Percentiles rank a stretch among this genome's conserved stretches.
Conservation (phyloP, 2,888 invertebrate species). For the Vandiemenella viatica region DNA sequence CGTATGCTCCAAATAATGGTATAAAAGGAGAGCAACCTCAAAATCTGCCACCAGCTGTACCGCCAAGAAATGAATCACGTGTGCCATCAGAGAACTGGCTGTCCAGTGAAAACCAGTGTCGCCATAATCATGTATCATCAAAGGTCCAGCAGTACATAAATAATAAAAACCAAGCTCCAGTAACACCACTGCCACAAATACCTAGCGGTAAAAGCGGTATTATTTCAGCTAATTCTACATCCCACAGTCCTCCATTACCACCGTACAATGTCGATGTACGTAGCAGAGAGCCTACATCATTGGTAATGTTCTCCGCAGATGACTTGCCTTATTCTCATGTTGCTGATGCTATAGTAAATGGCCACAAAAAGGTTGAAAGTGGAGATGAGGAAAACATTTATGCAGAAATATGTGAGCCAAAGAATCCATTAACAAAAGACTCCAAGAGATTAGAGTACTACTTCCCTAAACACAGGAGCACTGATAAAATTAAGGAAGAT, state of each 20-base stretch:
- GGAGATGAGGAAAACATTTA: constrained; percentile 44
- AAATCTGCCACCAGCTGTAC: background rate
- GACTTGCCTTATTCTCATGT: constrained; percentile 56
- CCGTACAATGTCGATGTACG: constrained; percentile 37
- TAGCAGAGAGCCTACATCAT: constrained; percentile 36
- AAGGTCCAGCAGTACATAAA: no score
- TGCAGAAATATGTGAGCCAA: constrained; percentile 44
- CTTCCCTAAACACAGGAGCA: background rate
- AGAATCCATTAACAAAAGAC: background rate
- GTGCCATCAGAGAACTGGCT: background rate
- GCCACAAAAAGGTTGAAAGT: constrained; percentile 25
- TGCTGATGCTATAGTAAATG: constrained; percentile 37
- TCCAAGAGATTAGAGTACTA: background rate
- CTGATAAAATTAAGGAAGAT: constrained; percentile 22
- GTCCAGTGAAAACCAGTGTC: no score
- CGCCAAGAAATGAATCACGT: background rate
- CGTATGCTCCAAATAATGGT: constrained; percentile 15
- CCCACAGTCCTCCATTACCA: constrained; percentile 35
- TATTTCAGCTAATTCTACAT: no score
- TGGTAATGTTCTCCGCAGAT: constrained; percentile 28
- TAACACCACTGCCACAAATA: no score
- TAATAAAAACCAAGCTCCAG: no score
- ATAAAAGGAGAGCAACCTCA: no score
- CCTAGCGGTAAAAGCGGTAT: no score
- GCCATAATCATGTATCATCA: no score